Percentiles rank a stretch among this genome's conserved stretches.
These are phyloP conservation scores for Malaclemys terrapin DNA, from an alignment of 2,113 vertebrate genomes.

Conservation along the genomic window DNA sequence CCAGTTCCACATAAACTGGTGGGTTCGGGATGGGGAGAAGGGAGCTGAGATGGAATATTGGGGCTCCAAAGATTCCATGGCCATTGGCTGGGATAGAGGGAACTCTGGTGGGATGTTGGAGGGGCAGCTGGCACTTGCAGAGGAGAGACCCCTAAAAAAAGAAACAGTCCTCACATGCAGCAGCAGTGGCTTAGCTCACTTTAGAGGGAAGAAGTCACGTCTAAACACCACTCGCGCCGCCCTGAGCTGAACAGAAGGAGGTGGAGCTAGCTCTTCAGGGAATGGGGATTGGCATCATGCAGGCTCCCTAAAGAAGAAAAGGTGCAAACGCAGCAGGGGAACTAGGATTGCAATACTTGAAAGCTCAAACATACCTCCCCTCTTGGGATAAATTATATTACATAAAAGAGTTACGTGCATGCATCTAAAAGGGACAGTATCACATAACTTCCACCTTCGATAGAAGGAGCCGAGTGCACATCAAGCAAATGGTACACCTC, in stretches of 20 bases:
- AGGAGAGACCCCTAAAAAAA: not conserved
- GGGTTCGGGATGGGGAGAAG: not conserved
- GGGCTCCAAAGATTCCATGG: not conserved
- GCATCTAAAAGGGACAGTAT: rapidly evolving
- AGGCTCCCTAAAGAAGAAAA: not conserved
- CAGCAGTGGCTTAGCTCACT: no score
- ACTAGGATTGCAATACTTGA: not conserved
- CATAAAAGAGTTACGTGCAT: rapidly evolving
- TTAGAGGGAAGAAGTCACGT: not conserved
- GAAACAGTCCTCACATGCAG: not conserved
- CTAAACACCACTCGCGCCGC: not conserved
- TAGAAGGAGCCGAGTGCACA: not conserved
- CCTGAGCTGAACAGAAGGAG: not conserved
- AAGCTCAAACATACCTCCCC: not conserved
- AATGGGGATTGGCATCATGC: not conserved
- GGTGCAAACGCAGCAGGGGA: not conserved
- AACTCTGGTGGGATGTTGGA: not conserved
- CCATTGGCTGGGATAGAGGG: not conserved
- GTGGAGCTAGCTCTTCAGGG: not conserved
- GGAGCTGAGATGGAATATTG: not conserved
- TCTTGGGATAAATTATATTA: not conserved
- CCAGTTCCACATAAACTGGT: not conserved
- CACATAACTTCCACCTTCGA: rapidly evolving
- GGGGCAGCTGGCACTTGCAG: not conserved
- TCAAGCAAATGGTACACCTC: not conserved